Evolutionary conservation across 2,113 vertebrate genomes (phyloP).

Genomic region (Macrotus californicus): DNA sequence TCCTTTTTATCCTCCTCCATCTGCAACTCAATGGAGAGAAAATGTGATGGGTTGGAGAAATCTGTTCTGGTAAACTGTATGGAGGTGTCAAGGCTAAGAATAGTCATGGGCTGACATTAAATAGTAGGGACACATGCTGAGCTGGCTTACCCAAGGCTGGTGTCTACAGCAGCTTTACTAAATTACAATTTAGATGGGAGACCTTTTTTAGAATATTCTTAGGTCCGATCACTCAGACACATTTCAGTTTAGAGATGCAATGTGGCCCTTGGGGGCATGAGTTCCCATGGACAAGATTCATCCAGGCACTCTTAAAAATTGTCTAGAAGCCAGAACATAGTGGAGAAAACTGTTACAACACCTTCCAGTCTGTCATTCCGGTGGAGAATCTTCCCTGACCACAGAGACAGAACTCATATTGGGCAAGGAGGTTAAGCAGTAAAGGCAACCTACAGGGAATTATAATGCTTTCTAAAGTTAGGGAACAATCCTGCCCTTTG

Average conservation of each 20-base stretch:
- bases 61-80: conserved; percentile 63
- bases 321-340: conserved; percentile 38
- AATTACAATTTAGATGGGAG: conserved; percentile 43
- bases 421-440: not conserved
- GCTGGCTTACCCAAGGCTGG: conserved; percentile 55
- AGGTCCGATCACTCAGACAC: conserved; percentile 16
- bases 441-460: conserved; percentile 9
- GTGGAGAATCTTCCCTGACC: not conserved
- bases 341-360: not conserved
- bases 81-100: conserved; percentile 63
- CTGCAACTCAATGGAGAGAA: conserved; percentile 65
- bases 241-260: conserved; percentile 39
- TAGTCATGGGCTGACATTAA: conserved; percentile 64
- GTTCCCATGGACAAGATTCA: not conserved
- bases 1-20: conserved; percentile 57
- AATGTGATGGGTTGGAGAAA: conserved; percentile 54
- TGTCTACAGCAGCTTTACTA: conserved; percentile 61
- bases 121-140: conserved; percentile 58
- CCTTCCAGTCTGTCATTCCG: not conserved
- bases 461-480: conserved; percentile 22
- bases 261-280: not conserved
- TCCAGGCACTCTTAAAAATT: not conserved
- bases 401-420: not conserved
- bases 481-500: not conserved
- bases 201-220: conserved; percentile 47